A percentile compares a stretch with the other conserved stretches of the same genome.
Conservation (phyloP, 2,888 invertebrate genomes). For the Piscicola geometra region DNA sequence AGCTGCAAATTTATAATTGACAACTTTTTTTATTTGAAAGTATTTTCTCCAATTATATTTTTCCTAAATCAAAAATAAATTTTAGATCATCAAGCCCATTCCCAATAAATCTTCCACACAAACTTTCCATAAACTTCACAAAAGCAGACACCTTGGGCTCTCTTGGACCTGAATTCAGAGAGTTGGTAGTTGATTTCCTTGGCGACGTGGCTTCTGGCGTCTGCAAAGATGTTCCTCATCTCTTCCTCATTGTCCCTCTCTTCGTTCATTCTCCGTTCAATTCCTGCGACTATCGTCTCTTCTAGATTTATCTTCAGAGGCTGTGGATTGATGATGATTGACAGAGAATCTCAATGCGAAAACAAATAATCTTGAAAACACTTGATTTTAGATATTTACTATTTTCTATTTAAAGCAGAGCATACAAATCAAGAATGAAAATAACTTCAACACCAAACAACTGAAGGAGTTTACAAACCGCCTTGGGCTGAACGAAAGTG, state of each 20-base stretch:
- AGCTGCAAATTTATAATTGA: too few species aligned
- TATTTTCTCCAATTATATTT: too few species aligned
- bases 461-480: conserved; percentile 51
- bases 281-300: conserved; percentile 63
- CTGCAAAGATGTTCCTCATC: conserved; percentile 76
- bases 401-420: too few species aligned
- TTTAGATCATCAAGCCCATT: too few species aligned
- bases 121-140: not conserved
- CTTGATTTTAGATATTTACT: too few species aligned
- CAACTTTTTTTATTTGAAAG: too few species aligned
- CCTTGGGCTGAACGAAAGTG: conserved; percentile 64
- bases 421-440: too few species aligned
- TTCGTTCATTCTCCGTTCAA: conserved; percentile 72
- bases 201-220: conserved; percentile 76
- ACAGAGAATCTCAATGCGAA: too few species aligned
- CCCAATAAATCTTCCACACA: not conserved
- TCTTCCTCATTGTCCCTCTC: conserved; percentile 85
- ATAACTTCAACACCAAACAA: not conserved
- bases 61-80: too few species aligned
- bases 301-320: conserved; percentile 74
- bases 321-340: conserved; percentile 61
- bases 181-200: conserved; percentile 75
- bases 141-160: conserved; percentile 63
- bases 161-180: conserved; percentile 79
- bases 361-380: too few species aligned